Base-by-base conservation (phyloP, 2,113 vertebrate species). In the Neolamprologus brichardi region DNA sequence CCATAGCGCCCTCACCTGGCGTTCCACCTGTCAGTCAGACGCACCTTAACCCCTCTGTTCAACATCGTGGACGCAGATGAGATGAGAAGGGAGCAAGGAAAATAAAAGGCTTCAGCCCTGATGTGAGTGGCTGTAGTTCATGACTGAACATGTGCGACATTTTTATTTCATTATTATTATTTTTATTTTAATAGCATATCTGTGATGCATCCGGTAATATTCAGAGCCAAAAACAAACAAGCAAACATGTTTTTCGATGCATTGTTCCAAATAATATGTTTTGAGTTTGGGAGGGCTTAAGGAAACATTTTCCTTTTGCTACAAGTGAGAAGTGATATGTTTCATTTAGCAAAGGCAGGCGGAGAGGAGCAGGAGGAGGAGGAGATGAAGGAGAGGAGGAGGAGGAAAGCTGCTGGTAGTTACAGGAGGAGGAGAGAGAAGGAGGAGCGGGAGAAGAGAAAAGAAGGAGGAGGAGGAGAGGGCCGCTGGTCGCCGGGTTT, bases 401-500 rank as follows among this genome's bases (percentile, higher is more conserved):
- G 46, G 53, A 46, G 86, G 54, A 75, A 72, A 86, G 51, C 28
- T 49, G 37, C 67, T 51, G 23, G 83, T 80, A 56, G 85, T 53
- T 54, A 78, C 11, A 56, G 12, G 9, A 75, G 75, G 64, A 87
- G 82, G 79, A 79, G 52, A 53, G 81, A 52, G 20, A 54, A 62
- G 28, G 34, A 75, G 39, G 52, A 79, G 75, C 77, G 89, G 46
- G 60, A 79, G 18, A 32, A 93, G 93, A 87, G 49, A 14, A 93
- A 91, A 87, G 32, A 30, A 60, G 79, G 52, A 84, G 83, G 82
- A 84, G 94, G 91, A 94, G 95, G 94, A 96, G 92, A 91, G 95
- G 90, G 94, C 97, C 92, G 90, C 85, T 93, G 89, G 95, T 94
- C 91, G 90, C 95, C 92, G 95, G 96, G 93, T 96, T 94, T 96